phyloP scores from a whole-genome alignment of 2,797 vertebrate genomes.

The Xenentodon cancila region DNA sequence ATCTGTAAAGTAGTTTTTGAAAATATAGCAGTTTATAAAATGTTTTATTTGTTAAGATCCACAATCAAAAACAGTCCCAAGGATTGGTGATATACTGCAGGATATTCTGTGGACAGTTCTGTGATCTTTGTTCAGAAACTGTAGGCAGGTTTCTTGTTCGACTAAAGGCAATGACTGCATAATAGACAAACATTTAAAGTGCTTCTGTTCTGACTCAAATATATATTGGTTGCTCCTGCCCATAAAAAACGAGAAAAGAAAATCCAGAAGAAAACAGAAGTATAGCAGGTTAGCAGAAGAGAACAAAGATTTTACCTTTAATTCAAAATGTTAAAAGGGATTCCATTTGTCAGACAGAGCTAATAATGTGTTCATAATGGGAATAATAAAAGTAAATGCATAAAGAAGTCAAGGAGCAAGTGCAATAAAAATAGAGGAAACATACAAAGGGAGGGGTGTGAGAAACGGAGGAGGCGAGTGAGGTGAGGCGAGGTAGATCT shows the following conservation, averaged over 20 bases:
- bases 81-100: too few relatives aligned
- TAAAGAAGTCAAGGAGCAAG: neutral
- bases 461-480: neutral
- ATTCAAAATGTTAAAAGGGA: conserved; percentile 42
- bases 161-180: conserved; percentile 24
- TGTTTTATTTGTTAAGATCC: too few relatives aligned
- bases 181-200: conserved; percentile 32
- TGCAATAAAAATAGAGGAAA: neutral
- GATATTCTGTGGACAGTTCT: too few relatives aligned
- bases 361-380: conserved; percentile 47
- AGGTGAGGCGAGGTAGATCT: neutral
- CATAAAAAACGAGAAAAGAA: neutral
- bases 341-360: conserved; percentile 30
- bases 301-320: conserved; percentile 47
- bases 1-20: too few relatives aligned
- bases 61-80: too few relatives aligned
- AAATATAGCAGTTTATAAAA: too few relatives aligned
- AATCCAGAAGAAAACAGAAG: neutral
- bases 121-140: too few relatives aligned
- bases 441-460: neutral
- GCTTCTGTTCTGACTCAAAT: conserved; percentile 22
- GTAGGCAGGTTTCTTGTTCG: too few relatives aligned
- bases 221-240: neutral
- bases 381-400: conserved; percentile 26
- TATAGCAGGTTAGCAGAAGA: conserved; percentile 21